A percentile compares a stretch with the other conserved stretches of the same genome.
phyloP scores from a whole-genome alignment of 2,797 vertebrate genomes.

The Sebastes flavidus region DNA sequence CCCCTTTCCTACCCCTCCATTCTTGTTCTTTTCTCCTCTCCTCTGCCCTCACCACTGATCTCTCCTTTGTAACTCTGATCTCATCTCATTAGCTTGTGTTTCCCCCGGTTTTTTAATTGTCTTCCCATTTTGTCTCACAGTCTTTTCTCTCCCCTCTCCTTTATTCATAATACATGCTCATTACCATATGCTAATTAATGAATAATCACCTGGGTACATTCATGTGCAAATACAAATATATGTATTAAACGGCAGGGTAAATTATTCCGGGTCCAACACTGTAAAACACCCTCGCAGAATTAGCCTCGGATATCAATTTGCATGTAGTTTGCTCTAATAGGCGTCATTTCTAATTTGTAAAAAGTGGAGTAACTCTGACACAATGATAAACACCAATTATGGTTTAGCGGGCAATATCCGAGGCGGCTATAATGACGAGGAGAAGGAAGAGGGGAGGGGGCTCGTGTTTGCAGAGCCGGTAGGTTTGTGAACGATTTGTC shows the following conservation, averaged over 20 bases:
- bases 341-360: constrained; percentile 78
- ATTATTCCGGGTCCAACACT: constrained; percentile 71
- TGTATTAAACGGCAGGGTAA: constrained; percentile 71
- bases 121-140: constrained; percentile 49
- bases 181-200: constrained; percentile 84
- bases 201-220: constrained; percentile 83
- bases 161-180: constrained; percentile 78
- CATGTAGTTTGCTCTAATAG: constrained; percentile 79
- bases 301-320: constrained; percentile 80
- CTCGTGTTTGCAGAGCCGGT: constrained; percentile 47
- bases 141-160: constrained; percentile 58
- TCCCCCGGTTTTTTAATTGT: constrained; percentile 60
- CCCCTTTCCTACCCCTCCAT: neutral
- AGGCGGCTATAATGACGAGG: constrained; percentile 70
- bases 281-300: constrained; percentile 74
- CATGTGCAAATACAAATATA: constrained; percentile 82
- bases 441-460: constrained; percentile 35
- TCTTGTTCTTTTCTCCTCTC: neutral
- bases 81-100: constrained; percentile 70
- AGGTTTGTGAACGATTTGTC: constrained; percentile 74
- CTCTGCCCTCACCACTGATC: constrained; percentile 35
- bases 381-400: constrained; percentile 82
- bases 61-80: constrained; percentile 58
- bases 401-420: constrained; percentile 70
- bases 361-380: constrained; percentile 80